Percentiles rank a stretch among this genome's conserved stretches.
Conservation (phyloP, 2,888 invertebrate genomes). For the Dastarcus helophoroides region DNA sequence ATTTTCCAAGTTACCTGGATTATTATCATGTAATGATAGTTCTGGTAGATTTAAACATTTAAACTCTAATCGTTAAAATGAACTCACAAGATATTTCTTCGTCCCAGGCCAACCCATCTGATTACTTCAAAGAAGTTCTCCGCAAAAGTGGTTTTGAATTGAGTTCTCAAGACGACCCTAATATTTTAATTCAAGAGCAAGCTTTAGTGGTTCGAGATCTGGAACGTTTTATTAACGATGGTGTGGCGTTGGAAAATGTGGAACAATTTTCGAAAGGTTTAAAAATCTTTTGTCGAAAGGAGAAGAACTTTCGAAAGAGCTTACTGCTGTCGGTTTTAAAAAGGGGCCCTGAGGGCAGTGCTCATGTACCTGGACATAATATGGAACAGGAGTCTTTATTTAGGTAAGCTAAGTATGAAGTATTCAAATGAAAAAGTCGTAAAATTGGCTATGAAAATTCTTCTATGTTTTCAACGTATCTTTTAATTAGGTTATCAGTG, state of each 20-base stretch:
- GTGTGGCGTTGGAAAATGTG: slow-evolving; percentile 31
- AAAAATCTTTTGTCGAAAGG: slow-evolving; percentile 27
- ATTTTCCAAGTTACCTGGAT: too few species aligned
- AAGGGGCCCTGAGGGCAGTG: slow-evolving; percentile 16
- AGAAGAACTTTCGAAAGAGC: slow-evolving; percentile 28
- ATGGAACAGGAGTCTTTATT: slow-evolving; percentile 26
- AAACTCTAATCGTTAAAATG: too few species aligned
- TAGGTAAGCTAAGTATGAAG: too few species aligned
- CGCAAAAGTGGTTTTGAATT: slow-evolving; percentile 23
- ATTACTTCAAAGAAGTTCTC: slow-evolving; percentile 20
- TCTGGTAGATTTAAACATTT: too few species aligned
- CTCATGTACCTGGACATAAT: too few species aligned
- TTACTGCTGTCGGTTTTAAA: slow-evolving; percentile 29
- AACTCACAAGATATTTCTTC: too few species aligned
- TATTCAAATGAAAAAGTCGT: slow-evolving; percentile 6
- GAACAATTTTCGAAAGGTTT: slow-evolving; percentile 43
- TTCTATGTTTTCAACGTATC: too few species aligned
- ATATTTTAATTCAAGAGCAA: slow-evolving; percentile 28
- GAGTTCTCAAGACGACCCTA: slow-evolving; percentile 20
- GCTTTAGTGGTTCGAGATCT: slow-evolving; percentile 30
- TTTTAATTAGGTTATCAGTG: too few species aligned
- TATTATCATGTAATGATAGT: too few species aligned
- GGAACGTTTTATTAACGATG: slow-evolving; percentile 19
- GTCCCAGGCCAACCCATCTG: too few species aligned
- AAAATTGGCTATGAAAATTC: slow-evolving; percentile 11